Evolutionary conservation across 2,797 vertebrate species (phyloP), one percentile per base, ranked within the genome.

Genomic region (Coluber constrictor): DNA sequence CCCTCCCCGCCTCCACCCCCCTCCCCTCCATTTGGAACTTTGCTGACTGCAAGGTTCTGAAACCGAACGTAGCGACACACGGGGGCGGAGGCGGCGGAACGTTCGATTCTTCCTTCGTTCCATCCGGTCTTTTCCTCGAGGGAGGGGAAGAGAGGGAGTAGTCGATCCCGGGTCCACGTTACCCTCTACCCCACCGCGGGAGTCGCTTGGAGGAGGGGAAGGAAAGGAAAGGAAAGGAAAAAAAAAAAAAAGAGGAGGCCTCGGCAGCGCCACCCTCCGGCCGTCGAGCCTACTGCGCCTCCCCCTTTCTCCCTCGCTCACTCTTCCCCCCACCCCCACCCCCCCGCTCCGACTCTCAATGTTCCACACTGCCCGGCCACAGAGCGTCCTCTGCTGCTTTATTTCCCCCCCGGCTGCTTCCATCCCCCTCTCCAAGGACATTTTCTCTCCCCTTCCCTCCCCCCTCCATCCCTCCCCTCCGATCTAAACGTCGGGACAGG

Each of bases 361-460:
- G 97, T 97, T 97, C 97, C 97, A 97, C 97, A 96, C 97, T 97
- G 97, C 97, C 97, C 96, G 97, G 97, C 97, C 97, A 95, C 96
- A 95, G 97, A 97, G 97, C 97, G 97, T 96, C 97, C 96, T 94
- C 97, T 95, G 97, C 97, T 96, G 96, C 97, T 95, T 96, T 96
- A 97, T 96, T 94, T 93, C 92, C 95, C 94, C 97, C 96, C 94
- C 96, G 95, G 97, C 97, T 96, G 96, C 97, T 96, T 96, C 96
- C 97, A 95, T 96, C 97, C 97, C 97, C 97, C 27, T 63, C 61
- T 97, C 93, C 95, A 95, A 97, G 97, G 97, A 96, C 96, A 94
- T 94, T 94, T 95, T 27, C 25, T 97, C 96, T 95, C 97, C 97
- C 97, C 96, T 97, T 94, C 97, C 97, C 97, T 96, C 96, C 97